Conservation (phyloP, 1,140 invertebrate genomes). For the Magallana ariakensis region DNA sequence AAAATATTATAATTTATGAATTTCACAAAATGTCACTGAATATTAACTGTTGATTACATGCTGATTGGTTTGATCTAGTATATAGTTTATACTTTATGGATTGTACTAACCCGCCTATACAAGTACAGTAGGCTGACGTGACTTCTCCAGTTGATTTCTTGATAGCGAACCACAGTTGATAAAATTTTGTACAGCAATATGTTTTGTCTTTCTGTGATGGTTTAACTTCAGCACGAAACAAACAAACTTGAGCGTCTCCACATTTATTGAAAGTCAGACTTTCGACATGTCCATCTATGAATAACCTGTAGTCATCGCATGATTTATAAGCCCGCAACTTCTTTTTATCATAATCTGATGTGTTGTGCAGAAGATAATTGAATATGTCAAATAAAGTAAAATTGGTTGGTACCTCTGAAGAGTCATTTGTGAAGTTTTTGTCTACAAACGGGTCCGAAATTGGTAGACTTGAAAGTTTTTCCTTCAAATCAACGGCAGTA, state of each 20-base stretch:
- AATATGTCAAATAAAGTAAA: conserved; percentile 40
- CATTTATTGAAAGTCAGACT: conserved; percentile 26
- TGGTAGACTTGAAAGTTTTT: not conserved
- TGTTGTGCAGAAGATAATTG: conserved; percentile 25
- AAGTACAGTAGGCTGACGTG: conserved; percentile 34
- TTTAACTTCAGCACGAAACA: conserved; percentile 28
- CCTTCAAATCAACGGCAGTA: conserved; percentile 11
- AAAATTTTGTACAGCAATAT: conserved; percentile 28
- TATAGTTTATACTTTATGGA: not conserved
- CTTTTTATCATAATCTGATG: conserved; percentile 30
- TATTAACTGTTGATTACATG: not conserved
- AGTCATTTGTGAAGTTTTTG: not conserved
- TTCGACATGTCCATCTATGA: conserved; percentile 12
- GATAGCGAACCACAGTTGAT: conserved; percentile 40
- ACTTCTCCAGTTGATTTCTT: conserved; percentile 24
- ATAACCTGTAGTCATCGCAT: not conserved
- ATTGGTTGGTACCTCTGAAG: not conserved
- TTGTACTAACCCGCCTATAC: conserved; percentile 41
- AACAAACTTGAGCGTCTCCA: conserved; percentile 11
- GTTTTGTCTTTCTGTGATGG: conserved; percentile 4
- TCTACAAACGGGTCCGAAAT: conserved; percentile 39
- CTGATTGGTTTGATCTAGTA: not conserved
- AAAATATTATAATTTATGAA: not conserved
- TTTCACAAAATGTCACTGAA: not conserved
- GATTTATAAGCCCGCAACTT: conserved; percentile 11